Evolutionary conservation across 2,888 invertebrate genomes (phyloP).

Genomic region (Orchesellides sinensis): DNA sequence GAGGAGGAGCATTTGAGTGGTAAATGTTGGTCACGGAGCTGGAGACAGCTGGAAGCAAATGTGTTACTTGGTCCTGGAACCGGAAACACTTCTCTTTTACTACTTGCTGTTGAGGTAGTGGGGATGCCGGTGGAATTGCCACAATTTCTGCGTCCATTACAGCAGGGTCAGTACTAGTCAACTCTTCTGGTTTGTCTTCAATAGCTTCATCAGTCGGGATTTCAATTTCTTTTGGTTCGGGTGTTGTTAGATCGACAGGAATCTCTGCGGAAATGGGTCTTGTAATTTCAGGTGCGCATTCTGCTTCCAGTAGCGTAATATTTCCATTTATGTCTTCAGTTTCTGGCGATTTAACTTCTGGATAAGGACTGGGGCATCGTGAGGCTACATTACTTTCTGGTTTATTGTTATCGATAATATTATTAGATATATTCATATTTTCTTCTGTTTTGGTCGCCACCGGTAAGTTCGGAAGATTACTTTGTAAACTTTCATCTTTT

Average conservation of each 20-base stretch:
- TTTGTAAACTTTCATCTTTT: no score
- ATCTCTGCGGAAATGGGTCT: slow-evolving; percentile 21
- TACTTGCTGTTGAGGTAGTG: background rate
- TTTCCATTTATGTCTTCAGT: background rate
- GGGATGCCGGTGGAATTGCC: no score
- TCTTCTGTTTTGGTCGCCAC: no score
- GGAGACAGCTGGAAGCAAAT: slow-evolving; percentile 11
- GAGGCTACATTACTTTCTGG: no score
- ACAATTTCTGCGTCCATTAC: background rate
- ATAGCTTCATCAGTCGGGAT: no score
- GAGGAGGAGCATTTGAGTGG: background rate
- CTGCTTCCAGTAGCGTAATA: background rate
- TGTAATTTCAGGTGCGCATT: background rate
- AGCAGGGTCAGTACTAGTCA: background rate
- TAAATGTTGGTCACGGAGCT: slow-evolving; percentile 26
- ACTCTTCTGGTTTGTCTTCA: no score
- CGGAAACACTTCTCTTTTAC: slow-evolving; percentile 22
- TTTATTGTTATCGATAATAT: no score
- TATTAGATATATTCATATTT: no score
- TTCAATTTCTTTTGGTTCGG: slow-evolving; percentile 28
- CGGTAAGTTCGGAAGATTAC: no score
- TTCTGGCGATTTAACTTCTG: background rate
- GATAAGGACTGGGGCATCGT: no score
- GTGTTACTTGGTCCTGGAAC: slow-evolving; percentile 34
- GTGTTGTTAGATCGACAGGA: slow-evolving; percentile 40